Percentiles rank a stretch among this genome's conserved stretches.
Evolutionary conservation across 2,113 vertebrate genomes (phyloP).

Genomic region (Mola mola): DNA sequence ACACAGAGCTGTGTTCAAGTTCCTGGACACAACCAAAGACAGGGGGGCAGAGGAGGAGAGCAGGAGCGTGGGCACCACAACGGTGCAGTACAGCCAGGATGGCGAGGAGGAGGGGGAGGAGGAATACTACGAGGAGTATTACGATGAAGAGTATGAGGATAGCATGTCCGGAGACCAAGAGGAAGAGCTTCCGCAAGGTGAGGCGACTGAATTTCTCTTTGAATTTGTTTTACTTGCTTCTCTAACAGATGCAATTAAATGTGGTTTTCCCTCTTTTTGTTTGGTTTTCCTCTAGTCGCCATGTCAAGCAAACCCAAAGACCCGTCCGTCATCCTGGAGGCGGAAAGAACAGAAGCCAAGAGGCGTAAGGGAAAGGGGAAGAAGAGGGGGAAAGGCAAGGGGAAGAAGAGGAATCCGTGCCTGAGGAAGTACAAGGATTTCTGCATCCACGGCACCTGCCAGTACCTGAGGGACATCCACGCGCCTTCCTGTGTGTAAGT

Average conservation of each 20-base stretch:
- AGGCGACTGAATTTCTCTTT: not conserved
- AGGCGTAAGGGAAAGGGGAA: constrained; percentile 78
- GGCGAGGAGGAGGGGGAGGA: constrained; percentile 48
- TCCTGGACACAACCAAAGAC: constrained; percentile 66
- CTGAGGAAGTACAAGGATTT: constrained; percentile 92
- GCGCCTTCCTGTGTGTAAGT: constrained; percentile 92
- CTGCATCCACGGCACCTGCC: constrained; percentile 96
- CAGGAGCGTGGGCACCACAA: constrained; percentile 18
- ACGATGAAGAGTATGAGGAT: constrained; percentile 69
- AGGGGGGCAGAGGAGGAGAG: constrained; percentile 55
- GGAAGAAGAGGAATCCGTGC: constrained; percentile 94
- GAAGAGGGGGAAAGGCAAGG: constrained; percentile 88
- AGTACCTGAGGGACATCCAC: constrained; percentile 84
- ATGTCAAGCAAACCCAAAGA: constrained; percentile 90
- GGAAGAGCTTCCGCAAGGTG: constrained; percentile 71
- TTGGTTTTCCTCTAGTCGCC: constrained; percentile 78
- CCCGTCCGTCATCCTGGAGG: constrained; percentile 56
- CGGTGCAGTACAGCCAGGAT: constrained; percentile 31
- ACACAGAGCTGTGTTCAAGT: constrained; percentile 75
- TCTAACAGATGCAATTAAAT: not conserved
- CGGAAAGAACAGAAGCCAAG: constrained; percentile 44
- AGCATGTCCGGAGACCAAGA: constrained; percentile 76
- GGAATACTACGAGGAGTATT: constrained; percentile 66
- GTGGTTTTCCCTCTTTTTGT: not conserved
- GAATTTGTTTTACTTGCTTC: not conserved